Percentiles rank a stretch among this genome's conserved stretches.
phyloP scores from a whole-genome alignment of 92 coral and sea anemone genomes.

The Micromussa lordhowensis region DNA sequence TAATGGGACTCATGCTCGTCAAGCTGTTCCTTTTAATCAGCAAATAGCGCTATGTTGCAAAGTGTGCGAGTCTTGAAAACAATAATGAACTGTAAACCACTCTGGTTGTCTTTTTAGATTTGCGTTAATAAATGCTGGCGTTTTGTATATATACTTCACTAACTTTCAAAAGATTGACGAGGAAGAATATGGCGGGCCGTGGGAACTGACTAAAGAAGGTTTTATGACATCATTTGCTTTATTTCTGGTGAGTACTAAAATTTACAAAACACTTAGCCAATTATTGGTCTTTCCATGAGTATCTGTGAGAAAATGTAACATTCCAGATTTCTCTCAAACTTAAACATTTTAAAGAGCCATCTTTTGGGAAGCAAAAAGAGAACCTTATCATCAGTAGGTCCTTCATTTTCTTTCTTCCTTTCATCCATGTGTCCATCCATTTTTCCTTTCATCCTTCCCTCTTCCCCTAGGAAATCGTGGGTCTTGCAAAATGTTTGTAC shows the following conservation, averaged over 20 bases:
- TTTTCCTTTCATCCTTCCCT: too few relatives aligned
- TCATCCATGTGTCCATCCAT: too few relatives aligned
- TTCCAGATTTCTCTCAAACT: too few relatives aligned
- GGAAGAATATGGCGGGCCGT: slow-evolving; percentile 97
- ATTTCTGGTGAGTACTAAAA: slow-evolving; percentile 79
- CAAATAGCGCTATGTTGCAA: neutral
- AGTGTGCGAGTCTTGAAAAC: neutral
- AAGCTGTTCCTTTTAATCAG: neutral
- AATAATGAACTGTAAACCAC: neutral
- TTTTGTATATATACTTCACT: slow-evolving; percentile 86
- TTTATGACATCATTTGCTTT: slow-evolving; percentile 98
- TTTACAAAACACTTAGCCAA: neutral
- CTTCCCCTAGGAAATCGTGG: too few relatives aligned
- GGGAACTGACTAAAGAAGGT: slow-evolving; percentile 99
- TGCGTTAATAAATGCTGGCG: slow-evolving; percentile 91
- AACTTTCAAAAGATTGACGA: slow-evolving; percentile 98
- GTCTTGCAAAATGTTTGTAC: too few relatives aligned
- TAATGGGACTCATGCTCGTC: too few relatives aligned
- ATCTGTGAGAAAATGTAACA: too few relatives aligned
- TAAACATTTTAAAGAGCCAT: neutral
- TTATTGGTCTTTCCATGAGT: neutral
- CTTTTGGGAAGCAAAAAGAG: too few relatives aligned
- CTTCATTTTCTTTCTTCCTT: too few relatives aligned
- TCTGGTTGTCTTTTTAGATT: slow-evolving; percentile 66
- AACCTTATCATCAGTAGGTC: too few relatives aligned